Evolutionary conservation across 2,797 vertebrate genomes (phyloP), one percentile per base, ranked within the genome.

Genomic region (Crax fasciolata): DNA sequence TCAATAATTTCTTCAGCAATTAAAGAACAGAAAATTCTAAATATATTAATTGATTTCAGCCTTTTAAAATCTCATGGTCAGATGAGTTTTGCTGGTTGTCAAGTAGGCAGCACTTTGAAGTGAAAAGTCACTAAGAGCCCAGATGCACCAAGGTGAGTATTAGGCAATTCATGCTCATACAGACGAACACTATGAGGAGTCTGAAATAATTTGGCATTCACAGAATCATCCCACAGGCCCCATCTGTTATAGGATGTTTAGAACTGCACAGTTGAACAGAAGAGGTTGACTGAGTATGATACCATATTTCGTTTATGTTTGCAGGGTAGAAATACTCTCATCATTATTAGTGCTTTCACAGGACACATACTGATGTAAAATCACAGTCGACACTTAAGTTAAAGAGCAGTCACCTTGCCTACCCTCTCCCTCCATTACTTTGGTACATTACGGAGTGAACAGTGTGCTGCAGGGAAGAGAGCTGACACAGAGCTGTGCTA

Each of bases 301-400:
- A 49, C 55, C 14, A 4, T 27, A 13, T 57, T 21, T 59, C 54
- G 58, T 13, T 68, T 68, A n/a, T 28, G 13, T 79, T 73, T 73
- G 21, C 21, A 83, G 84, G 17, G 43, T 44, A 93, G 67, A 52
- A 91, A 78, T 27, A 4, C n/a, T n/a, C 46, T 94, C 30, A 16
- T 43, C 18, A 91, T 86, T 76, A 32, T 44, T 43, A 52, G 8
- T 68, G 38, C 8, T 87, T 96, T 91, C 72, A 67, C 8, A 88
- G 90, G 62, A 93, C 43, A 23, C 28, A 25, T 62, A 71, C 13
- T 77, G 63, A 74, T 48, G 51, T 14, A 77, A 93, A 95, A 91
- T 83, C 67, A 79, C 55, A 77, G 51, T 77, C 63, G 89, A 32
- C 49, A 38, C 30, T 43, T 44, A 48, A 55, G n/a, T 49, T 55